phyloP scores from a whole-genome alignment of 2,888 invertebrate genomes.

The Melanchra persicariae region DNA sequence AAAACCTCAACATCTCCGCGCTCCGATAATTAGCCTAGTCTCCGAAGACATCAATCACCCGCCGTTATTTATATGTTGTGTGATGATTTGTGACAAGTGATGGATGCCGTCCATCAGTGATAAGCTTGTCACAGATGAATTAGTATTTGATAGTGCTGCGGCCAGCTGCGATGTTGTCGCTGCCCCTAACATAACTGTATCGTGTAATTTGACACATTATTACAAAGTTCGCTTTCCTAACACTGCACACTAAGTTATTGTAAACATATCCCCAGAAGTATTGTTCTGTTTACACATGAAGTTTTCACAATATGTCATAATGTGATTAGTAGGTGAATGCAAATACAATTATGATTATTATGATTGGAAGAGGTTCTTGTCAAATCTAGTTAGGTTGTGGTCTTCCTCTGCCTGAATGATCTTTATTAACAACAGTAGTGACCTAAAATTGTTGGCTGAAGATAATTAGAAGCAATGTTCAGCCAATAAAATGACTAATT shows the following conservation, averaged over 20 bases:
- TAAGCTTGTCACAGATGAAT: constrained; percentile 58
- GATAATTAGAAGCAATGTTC: constrained; percentile 14
- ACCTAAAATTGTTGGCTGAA: constrained; percentile 21
- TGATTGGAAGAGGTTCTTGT: constrained; percentile 8
- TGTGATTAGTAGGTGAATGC: constrained; percentile 34
- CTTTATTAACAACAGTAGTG: background rate
- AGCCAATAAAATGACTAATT: constrained; percentile 9
- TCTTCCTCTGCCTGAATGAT: constrained; percentile 18
- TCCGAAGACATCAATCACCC: constrained; percentile 68
- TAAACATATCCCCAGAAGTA: background rate
- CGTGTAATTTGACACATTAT: constrained; percentile 26
- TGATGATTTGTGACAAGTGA: constrained; percentile 70
- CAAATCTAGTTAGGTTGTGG: constrained; percentile 3
- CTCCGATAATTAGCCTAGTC: constrained; percentile 63
- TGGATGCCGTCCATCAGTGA: constrained; percentile 63
- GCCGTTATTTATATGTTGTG: constrained; percentile 69
- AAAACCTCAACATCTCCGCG: constrained; percentile 64
- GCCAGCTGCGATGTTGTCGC: constrained; percentile 36
- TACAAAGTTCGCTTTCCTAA: constrained; percentile 21
- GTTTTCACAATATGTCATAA: constrained; percentile 14
- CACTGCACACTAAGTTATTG: background rate
- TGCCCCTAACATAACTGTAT: constrained; percentile 34
- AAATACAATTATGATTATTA: constrained; percentile 39
- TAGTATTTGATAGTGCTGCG: constrained; percentile 34
- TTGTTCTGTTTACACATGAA: constrained; percentile 23